Percentiles rank a stretch among this genome's conserved stretches.
phyloP scores from a whole-genome alignment of 2,888 invertebrate species.

The Omphaloscelis lunosa region DNA sequence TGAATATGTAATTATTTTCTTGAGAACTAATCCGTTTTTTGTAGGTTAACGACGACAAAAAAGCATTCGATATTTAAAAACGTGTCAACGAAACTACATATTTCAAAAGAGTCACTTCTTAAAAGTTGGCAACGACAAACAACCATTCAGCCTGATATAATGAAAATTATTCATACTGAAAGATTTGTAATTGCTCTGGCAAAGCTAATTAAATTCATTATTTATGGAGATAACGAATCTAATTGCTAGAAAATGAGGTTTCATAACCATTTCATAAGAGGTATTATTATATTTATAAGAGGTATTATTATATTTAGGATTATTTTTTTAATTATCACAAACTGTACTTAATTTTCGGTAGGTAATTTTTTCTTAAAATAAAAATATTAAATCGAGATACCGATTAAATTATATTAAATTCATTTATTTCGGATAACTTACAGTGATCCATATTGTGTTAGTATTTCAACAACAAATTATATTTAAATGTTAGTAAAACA shows the following conservation, averaged over 20 bases:
- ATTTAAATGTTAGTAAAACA: too few relatives aligned
- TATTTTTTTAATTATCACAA: not conserved
- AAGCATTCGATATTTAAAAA: not conserved
- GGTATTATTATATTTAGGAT: too few relatives aligned
- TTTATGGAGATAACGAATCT: slow-evolving; percentile 27
- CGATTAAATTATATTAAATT: too few relatives aligned
- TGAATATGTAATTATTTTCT: not conserved
- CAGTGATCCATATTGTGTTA: too few relatives aligned
- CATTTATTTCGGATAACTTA: too few relatives aligned
- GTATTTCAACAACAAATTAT: too few relatives aligned
- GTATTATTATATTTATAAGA: too few relatives aligned
- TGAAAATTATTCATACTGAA: slow-evolving; percentile 22
- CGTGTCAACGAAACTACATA: slow-evolving; percentile 5
- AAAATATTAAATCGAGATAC: not conserved
- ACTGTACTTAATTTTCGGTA: not conserved
- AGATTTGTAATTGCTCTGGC: slow-evolving; percentile 20
- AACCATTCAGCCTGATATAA: slow-evolving; percentile 23
- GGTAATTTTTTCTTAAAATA: not conserved
- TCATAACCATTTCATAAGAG: slow-evolving; percentile 27
- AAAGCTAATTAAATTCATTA: slow-evolving; percentile 42
- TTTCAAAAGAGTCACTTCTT: slow-evolving; percentile 4
- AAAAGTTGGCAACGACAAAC: slow-evolving; percentile 33
- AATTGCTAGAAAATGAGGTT: slow-evolving; percentile 32
- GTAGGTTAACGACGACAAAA: not conserved
- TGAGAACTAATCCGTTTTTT: not conserved